These are phyloP conservation scores for Aproaerema taeniolella DNA, from an alignment of 2,888 invertebrate species.

Conservation along the genomic window DNA sequence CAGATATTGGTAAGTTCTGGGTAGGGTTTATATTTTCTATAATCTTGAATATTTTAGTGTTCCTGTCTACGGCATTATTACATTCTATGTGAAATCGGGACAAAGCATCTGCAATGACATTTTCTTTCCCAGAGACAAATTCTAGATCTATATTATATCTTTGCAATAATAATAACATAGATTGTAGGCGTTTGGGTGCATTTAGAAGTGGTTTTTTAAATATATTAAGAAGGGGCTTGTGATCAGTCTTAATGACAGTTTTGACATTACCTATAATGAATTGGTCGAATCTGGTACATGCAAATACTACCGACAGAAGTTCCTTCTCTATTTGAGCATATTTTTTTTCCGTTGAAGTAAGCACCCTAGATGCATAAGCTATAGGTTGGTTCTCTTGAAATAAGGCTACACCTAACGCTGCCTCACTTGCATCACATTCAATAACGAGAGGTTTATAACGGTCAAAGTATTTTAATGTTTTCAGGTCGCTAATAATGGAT, in stretches of 20 bases:
- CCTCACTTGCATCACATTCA: constrained; percentile 15
- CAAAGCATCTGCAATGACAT: constrained; percentile 1
- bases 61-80: neutral
- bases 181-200: constrained; percentile 2
- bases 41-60: constrained; percentile 1
- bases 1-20: neutral
- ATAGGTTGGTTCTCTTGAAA: constrained; percentile 11
- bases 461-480: constrained; percentile 13
- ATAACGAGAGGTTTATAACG: constrained; percentile 10
- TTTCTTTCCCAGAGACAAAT: constrained; percentile 2
- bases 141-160: neutral
- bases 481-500: constrained; percentile 4
- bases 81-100: neutral
- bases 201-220: constrained; percentile 8
- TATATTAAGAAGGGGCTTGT: constrained; percentile 3
- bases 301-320: constrained; percentile 11
- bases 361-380: constrained; percentile 10
- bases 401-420: constrained; percentile 12
- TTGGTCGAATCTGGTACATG: constrained; percentile 13
- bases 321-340: constrained; percentile 17
- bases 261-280: constrained; percentile 10
- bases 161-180: constrained; percentile 1
- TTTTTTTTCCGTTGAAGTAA: constrained; percentile 11
- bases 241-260: constrained; percentile 9
- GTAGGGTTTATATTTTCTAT: constrained; percentile 1